phyloP scores from a whole-genome alignment of 92 coral and sea anemone genomes.

The Porites evermanni region DNA sequence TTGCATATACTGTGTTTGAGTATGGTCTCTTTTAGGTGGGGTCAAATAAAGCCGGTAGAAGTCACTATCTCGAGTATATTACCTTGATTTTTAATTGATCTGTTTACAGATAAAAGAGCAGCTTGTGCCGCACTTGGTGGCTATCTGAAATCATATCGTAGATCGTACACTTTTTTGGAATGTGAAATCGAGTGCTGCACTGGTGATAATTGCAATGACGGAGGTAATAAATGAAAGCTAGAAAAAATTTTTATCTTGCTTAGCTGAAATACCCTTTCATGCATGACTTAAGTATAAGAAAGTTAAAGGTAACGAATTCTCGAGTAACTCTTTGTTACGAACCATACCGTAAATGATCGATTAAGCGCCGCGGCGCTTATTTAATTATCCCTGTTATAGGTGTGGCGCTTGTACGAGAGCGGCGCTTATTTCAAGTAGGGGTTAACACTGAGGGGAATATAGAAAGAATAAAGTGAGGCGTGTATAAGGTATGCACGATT shows the following conservation, averaged over 20 bases:
- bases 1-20: too few species aligned
- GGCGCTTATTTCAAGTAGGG: too few species aligned
- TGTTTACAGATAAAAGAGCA: not conserved
- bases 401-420: not conserved
- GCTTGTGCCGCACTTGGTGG: constrained; percentile 1
- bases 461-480: too few species aligned
- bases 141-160: not conserved
- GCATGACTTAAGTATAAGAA: too few species aligned
- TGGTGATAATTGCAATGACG: not conserved
- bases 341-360: constrained; percentile 23
- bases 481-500: too few species aligned
- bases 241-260: not conserved
- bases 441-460: too few species aligned
- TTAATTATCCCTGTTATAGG: constrained; percentile 27
- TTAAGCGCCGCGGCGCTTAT: constrained; percentile 71
- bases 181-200: not conserved
- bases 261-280: too few species aligned
- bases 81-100: not conserved
- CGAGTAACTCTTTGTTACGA: too few species aligned
- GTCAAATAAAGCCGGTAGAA: too few species aligned
- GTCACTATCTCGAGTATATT: too few species aligned
- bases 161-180: not conserved
- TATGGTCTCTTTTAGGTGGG: too few species aligned
- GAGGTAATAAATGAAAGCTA: not conserved
- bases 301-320: too few species aligned